phyloP scores from a whole-genome alignment of 1,140 invertebrate species.

The Aphelinus certus region DNA sequence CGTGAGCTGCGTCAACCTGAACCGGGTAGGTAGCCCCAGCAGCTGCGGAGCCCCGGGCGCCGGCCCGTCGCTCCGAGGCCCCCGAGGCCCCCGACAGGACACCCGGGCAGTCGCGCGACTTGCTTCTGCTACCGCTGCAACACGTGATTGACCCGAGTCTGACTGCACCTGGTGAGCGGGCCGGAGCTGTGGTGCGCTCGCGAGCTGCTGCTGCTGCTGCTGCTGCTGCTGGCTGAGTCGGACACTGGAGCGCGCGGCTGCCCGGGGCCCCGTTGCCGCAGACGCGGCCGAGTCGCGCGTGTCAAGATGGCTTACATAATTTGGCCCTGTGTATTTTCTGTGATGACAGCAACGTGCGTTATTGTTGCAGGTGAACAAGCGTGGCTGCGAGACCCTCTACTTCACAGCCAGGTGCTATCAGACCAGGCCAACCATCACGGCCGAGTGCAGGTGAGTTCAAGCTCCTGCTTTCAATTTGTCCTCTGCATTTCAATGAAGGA shows the following conservation, averaged over 20 bases:
- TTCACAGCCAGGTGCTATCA: constrained; percentile 50
- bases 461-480: constrained; percentile 1
- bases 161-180: too few relatives aligned
- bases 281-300: constrained; percentile 34
- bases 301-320: constrained; percentile 57
- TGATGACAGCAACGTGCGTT: constrained; percentile 20
- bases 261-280: constrained; percentile 17
- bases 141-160: too few relatives aligned
- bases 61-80: background rate
- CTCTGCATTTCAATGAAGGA: background rate
- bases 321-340: constrained; percentile 14
- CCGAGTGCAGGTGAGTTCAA: constrained; percentile 50
- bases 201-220: too few relatives aligned
- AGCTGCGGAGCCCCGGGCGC: background rate
- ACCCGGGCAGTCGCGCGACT: background rate
- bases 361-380: constrained; percentile 59
- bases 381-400: constrained; percentile 51
- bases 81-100: background rate
- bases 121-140: background rate
- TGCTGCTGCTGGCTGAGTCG: too few relatives aligned
- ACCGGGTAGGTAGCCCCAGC: constrained; percentile 47
- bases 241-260: too few relatives aligned
- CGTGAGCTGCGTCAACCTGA: constrained; percentile 57
- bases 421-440: constrained; percentile 46
- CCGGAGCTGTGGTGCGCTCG: too few relatives aligned